These are phyloP conservation scores for Ibycter americanus DNA, from an alignment of 2,797 vertebrate species.

Conservation along the genomic window DNA sequence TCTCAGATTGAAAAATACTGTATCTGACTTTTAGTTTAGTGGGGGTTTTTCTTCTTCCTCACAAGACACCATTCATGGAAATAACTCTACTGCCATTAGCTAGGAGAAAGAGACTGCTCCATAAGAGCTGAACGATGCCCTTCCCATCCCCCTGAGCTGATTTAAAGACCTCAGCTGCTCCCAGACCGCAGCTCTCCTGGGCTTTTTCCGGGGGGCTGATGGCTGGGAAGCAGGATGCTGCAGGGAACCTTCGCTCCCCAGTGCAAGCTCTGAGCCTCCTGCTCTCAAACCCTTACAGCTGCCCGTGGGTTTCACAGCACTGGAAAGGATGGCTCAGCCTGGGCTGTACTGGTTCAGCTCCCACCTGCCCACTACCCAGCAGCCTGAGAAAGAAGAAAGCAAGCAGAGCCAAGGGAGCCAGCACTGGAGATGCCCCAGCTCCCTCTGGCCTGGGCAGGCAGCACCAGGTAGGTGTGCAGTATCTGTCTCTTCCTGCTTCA, in stretches of 20 bases:
- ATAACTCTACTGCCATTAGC: neutral
- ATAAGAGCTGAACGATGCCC: neutral
- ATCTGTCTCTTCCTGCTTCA: too few species aligned
- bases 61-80: neutral
- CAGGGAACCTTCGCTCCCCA: neutral
- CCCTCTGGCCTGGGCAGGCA: too few species aligned
- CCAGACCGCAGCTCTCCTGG: neutral
- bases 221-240: neutral
- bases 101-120: neutral
- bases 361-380: neutral
- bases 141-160: neutral
- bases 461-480: rapidly evolving
- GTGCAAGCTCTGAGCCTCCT: neutral
- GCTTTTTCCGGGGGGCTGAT: neutral
- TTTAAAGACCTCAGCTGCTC: neutral
- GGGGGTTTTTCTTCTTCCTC: neutral
- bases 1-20: neutral
- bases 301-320: neutral
- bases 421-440: neutral
- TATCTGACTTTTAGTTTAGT: neutral
- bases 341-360: neutral
- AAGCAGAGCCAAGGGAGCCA: neutral
- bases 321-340: neutral
- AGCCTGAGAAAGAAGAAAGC: neutral
- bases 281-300: neutral